Evolutionary conservation across 2,797 vertebrate species (phyloP).

Genomic region (Carapus acus): DNA sequence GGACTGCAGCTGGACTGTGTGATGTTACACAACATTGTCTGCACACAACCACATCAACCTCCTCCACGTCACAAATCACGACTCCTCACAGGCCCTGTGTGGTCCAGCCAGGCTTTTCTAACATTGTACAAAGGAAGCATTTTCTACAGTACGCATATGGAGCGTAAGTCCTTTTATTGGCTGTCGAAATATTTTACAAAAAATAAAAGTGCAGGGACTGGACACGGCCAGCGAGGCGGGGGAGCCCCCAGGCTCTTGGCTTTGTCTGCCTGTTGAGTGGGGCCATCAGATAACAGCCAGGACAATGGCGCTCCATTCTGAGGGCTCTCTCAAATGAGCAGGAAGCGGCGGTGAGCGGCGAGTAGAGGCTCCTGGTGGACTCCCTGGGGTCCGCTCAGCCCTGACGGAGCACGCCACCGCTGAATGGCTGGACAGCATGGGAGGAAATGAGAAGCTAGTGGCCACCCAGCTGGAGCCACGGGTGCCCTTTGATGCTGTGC

Average conservation of each 20-base stretch:
- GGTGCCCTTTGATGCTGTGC: slow-evolving; percentile 67
- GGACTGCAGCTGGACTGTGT: no score
- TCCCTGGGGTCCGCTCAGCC: slow-evolving; percentile 76
- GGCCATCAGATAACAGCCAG: slow-evolving; percentile 79
- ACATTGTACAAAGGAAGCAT: not conserved
- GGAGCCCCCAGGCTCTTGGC: slow-evolving; percentile 61
- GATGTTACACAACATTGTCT: no score
- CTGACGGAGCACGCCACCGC: slow-evolving; percentile 65
- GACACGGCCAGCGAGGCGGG: slow-evolving; percentile 39
- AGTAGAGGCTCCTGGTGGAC: slow-evolving; percentile 66
- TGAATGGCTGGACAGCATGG: slow-evolving; percentile 66
- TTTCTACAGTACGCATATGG: no score
- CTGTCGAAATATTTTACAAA: no score
- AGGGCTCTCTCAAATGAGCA: slow-evolving; percentile 77
- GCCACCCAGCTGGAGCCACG: slow-evolving; percentile 75
- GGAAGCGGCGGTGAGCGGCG: slow-evolving; percentile 71
- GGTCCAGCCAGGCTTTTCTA: not conserved
- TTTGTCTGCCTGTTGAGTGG: slow-evolving; percentile 73
- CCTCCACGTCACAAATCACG: slow-evolving; percentile 1
- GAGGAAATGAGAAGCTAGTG: slow-evolving; percentile 75
- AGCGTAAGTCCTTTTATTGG: no score
- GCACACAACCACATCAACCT: no score
- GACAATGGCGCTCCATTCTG: slow-evolving; percentile 79
- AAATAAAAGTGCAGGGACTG: slow-evolving; percentile 24
- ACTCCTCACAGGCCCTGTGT: slow-evolving; percentile 6